A percentile compares a stretch with the other conserved stretches of the same genome.
Conservation (phyloP, 1,140 invertebrate species). For the Drosophila ironensis region DNA sequence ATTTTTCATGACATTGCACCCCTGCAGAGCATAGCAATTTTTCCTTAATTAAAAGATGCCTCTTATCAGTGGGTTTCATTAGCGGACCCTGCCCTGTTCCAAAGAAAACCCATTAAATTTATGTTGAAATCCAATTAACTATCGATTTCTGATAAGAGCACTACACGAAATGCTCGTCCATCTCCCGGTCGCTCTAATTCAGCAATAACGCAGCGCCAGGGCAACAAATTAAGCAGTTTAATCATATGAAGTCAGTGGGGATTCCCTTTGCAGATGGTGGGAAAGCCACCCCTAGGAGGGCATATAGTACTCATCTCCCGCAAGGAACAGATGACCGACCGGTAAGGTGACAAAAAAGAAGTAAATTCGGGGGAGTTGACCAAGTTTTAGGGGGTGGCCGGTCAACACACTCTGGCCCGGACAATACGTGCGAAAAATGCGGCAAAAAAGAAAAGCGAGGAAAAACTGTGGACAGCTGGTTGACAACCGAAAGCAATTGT, state of each 20-base stretch:
- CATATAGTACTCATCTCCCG: too few species aligned
- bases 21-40: too few species aligned
- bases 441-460: constrained; percentile 45
- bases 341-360: constrained; percentile 19
- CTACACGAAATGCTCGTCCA: constrained; percentile 21
- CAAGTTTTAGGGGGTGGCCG: too few species aligned
- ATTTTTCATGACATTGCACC: background rate
- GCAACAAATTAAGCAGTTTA: constrained; percentile 57
- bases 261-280: constrained; percentile 2
- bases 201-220: constrained; percentile 31
- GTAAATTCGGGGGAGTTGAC: too few species aligned
- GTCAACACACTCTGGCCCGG: constrained; percentile 28
- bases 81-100: constrained; percentile 4
- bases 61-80: constrained; percentile 26
- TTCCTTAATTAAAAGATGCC: constrained; percentile 16
- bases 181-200: constrained; percentile 32
- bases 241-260: constrained; percentile 45
- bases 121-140: constrained; percentile 61
- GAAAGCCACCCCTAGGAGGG: constrained; percentile 12
- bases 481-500: constrained; percentile 71
- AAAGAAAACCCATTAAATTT: constrained; percentile 35
- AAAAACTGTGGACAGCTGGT: constrained; percentile 74
- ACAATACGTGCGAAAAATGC: constrained; percentile 73
- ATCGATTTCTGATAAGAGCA: constrained; percentile 68
- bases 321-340: constrained; percentile 30